phyloP scores from a whole-genome alignment of 2,888 invertebrate genomes.

The Dicranocentrus wangi region DNA sequence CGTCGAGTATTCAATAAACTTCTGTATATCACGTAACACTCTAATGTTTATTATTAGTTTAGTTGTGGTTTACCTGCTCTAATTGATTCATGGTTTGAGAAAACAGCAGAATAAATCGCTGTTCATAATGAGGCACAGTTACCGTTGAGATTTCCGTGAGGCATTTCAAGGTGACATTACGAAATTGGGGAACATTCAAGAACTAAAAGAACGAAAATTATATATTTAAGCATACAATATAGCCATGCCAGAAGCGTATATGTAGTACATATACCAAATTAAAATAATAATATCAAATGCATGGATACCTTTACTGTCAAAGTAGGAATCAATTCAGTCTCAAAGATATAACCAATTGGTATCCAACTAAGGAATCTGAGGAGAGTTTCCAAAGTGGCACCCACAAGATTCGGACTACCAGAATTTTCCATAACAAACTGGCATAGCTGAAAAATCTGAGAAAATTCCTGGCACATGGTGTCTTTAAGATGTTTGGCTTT shows the following conservation, averaged over 20 bases:
- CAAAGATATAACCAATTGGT: slow-evolving; percentile 99
- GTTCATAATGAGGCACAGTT: slow-evolving; percentile 89
- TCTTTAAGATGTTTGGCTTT: slow-evolving; percentile 99
- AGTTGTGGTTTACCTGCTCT: slow-evolving; percentile 80
- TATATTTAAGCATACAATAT: too few relatives aligned
- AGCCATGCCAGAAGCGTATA: too few relatives aligned
- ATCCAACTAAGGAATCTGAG: slow-evolving; percentile 99
- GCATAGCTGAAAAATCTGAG: slow-evolving; percentile 97
- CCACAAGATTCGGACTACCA: slow-evolving; percentile 95
- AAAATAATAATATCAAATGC: neutral
- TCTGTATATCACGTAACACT: neutral
- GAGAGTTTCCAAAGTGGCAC: slow-evolving; percentile 95
- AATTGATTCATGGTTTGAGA: slow-evolving; percentile 94
- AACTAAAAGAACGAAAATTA: slow-evolving; percentile 79
- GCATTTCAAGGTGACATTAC: slow-evolving; percentile 98
- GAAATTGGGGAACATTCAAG: slow-evolving; percentile 96
- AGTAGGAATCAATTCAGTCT: slow-evolving; percentile 96
- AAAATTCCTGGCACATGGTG: slow-evolving; percentile 99
- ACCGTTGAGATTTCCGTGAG: slow-evolving; percentile 98
- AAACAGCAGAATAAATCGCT: slow-evolving; percentile 92
- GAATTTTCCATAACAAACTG: slow-evolving; percentile 98
- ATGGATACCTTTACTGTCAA: slow-evolving; percentile 85
- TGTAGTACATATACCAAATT: neutral
- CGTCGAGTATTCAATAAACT: too few relatives aligned
- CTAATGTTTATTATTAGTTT: neutral